phyloP scores from a whole-genome alignment of 2,888 invertebrate species.

The Crossocerus cetratus region DNA sequence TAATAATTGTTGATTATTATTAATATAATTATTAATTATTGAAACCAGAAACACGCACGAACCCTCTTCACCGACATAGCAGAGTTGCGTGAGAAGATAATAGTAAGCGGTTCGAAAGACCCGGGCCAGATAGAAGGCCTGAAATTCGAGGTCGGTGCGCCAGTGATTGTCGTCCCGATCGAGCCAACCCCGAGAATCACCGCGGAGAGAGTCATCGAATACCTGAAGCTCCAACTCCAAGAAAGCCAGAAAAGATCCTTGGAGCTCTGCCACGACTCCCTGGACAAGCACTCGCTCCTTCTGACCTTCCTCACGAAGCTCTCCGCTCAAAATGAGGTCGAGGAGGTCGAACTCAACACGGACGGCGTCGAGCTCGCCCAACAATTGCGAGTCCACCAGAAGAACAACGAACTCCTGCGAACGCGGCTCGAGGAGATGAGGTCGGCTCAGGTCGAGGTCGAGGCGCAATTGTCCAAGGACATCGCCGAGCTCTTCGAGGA shows the following conservation, averaged over 20 bases:
- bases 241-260: slow-evolving; percentile 43
- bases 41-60: slow-evolving; percentile 56
- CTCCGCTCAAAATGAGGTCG: not conserved
- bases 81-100: slow-evolving; percentile 67
- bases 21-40: not conserved
- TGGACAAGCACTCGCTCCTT: slow-evolving; percentile 52
- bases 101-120: slow-evolving; percentile 64
- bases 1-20: too few species aligned
- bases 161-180: not conserved
- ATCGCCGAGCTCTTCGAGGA: slow-evolving; percentile 21
- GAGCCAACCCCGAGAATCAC: not conserved
- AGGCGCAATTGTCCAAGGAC: slow-evolving; percentile 43
- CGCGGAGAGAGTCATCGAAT: slow-evolving; percentile 20
- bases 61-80: slow-evolving; percentile 63
- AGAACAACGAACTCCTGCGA: slow-evolving; percentile 37
- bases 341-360: slow-evolving; percentile 3
- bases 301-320: slow-evolving; percentile 33
- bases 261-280: slow-evolving; percentile 49
- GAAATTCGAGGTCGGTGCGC: slow-evolving; percentile 34
- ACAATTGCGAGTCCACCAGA: slow-evolving; percentile 37
- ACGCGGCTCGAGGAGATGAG: slow-evolving; percentile 43
- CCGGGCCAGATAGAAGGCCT: slow-evolving; percentile 66
- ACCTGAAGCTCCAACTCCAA: slow-evolving; percentile 51
- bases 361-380: slow-evolving; percentile 25
- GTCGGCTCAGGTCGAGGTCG: slow-evolving; percentile 22